Percentiles rank a stretch among this genome's conserved stretches.
phyloP scores from a whole-genome alignment of 2,113 vertebrate genomes.

The Phyllostomus discolor region DNA sequence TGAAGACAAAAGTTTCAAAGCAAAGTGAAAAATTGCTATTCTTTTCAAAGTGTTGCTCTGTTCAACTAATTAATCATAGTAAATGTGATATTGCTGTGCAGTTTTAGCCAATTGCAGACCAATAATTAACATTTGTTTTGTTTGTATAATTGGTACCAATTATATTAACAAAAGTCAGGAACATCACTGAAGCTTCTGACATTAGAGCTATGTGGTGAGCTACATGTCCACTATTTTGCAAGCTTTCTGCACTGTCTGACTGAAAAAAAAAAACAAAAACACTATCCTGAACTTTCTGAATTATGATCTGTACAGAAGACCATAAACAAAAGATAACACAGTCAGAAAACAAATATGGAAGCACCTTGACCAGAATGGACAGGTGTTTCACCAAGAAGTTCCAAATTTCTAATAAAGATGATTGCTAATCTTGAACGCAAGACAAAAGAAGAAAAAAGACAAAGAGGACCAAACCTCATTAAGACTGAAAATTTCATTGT shows the following conservation, averaged over 20 bases:
- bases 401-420: neutral
- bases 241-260: neutral
- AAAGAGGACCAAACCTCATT: neutral
- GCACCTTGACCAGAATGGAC: neutral
- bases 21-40: neutral
- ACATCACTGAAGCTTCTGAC: neutral
- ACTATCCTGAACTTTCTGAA: neutral
- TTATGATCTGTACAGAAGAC: neutral
- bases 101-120: neutral
- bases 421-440: neutral
- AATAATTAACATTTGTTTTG: neutral
- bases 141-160: neutral
- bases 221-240: neutral
- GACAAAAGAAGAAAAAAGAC: neutral
- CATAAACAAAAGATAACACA: neutral
- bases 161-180: slow-evolving; percentile 3
- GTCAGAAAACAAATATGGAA: neutral
- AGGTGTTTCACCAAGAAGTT: neutral
- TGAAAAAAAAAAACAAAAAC: neutral
- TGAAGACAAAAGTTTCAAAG: slow-evolving; percentile 1
- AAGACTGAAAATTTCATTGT: neutral
- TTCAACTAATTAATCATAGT: neutral
- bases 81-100: neutral
- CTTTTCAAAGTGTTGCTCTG: neutral
- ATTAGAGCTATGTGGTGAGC: neutral